Conservation (phyloP, 92 coral and sea anemone genomes). For the Phymanthus crucifer region DNA sequence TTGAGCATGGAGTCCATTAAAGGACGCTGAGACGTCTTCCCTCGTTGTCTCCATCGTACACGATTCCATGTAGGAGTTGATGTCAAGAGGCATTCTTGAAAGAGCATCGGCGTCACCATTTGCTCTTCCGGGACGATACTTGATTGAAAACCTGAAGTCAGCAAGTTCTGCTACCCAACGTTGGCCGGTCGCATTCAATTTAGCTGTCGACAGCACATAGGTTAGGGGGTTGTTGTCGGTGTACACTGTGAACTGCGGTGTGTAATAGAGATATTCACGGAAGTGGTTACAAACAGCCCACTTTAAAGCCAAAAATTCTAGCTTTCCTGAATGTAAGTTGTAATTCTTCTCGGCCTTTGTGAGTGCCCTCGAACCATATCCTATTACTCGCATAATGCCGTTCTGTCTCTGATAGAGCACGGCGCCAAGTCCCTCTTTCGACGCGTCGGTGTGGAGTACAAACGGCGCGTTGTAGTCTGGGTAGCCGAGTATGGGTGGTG, state of each 20-base stretch:
- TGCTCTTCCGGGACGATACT: slow-evolving; percentile 40
- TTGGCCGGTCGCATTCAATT: slow-evolving; percentile 57
- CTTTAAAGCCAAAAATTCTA: slow-evolving; percentile 47
- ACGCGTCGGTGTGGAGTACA: slow-evolving; percentile 44
- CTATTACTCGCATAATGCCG: slow-evolving; percentile 36
- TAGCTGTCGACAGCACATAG: slow-evolving; percentile 41
- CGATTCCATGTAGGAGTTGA: slow-evolving; percentile 35
- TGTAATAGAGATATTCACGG: slow-evolving; percentile 44
- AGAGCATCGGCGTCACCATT: slow-evolving; percentile 47
- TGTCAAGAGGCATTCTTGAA: slow-evolving; percentile 49
- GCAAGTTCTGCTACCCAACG: slow-evolving; percentile 61
- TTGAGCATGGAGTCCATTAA: slow-evolving; percentile 46
- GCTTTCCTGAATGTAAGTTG: slow-evolving; percentile 39
- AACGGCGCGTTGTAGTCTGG: slow-evolving; percentile 37
- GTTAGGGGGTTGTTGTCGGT: no score
- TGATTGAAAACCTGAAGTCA: slow-evolving; percentile 47
- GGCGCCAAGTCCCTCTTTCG: slow-evolving; percentile 37
- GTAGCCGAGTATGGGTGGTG: slow-evolving; percentile 38
- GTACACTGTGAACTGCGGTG: slow-evolving; percentile 39
- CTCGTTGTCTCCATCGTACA: slow-evolving; percentile 42
- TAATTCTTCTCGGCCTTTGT: slow-evolving; percentile 36
- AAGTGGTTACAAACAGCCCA: slow-evolving; percentile 54
- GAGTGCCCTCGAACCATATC: slow-evolving; percentile 48
- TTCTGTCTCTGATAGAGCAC: slow-evolving; percentile 39
- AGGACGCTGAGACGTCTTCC: slow-evolving; percentile 33